Evolutionary conservation across 2,888 invertebrate species (phyloP).

Genomic region (Athrips mouffetella): DNA sequence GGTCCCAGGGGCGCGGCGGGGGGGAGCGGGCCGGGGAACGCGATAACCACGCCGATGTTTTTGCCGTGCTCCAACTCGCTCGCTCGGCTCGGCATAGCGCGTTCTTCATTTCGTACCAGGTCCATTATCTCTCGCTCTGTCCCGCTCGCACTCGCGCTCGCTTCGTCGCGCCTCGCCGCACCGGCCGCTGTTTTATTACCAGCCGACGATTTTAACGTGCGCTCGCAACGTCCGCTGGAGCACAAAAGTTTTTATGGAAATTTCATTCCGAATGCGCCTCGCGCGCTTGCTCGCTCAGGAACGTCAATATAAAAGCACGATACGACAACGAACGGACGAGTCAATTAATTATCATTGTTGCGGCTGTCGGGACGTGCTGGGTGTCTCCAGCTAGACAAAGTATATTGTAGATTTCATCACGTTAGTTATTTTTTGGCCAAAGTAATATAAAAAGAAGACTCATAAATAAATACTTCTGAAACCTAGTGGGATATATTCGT

Average conservation of each 20-base stretch:
- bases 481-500: no score
- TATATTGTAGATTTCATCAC: no score
- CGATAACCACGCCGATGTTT: conserved; percentile 76
- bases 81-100: conserved; percentile 70
- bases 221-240: conserved; percentile 77
- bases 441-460: no score
- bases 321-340: conserved; percentile 78
- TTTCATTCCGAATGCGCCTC: conserved; percentile 77
- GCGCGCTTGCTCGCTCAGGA: conserved; percentile 70
- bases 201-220: conserved; percentile 79
- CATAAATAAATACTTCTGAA: no score
- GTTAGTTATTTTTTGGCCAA: no score
- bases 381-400: conserved; percentile 54
- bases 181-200: conserved; percentile 78
- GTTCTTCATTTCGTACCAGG: conserved; percentile 74
- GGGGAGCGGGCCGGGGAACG: conserved; percentile 35
- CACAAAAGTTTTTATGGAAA: conserved; percentile 79
- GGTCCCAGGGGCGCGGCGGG: conserved; percentile 38
- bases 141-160: conserved; percentile 61
- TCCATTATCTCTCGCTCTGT: conserved; percentile 72
- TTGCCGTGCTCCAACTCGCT: conserved; percentile 72
- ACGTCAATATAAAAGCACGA: conserved; percentile 78
- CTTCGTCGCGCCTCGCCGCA: conserved; percentile 74
- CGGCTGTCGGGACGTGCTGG: conserved; percentile 69
- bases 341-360: conserved; percentile 79